Percentiles rank a stretch among this genome's conserved stretches.
Conservation (phyloP, 92 coral and sea anemone genomes). For the Parazoanthus atlanticus region DNA sequence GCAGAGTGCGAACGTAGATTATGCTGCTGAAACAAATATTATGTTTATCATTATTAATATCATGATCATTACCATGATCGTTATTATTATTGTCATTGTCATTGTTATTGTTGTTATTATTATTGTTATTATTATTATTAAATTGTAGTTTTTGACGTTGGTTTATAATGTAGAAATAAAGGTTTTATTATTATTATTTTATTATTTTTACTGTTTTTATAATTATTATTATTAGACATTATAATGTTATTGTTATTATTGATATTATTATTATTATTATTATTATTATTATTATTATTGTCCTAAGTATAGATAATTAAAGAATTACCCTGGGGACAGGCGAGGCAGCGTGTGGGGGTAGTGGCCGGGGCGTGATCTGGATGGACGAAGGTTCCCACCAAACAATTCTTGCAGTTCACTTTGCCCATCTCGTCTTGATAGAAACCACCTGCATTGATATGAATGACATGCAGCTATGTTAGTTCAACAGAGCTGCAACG, state of each 20-base stretch:
- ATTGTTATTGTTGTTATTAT: background rate
- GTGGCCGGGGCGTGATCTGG: slow-evolving; percentile 39
- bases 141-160: no score
- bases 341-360: slow-evolving; percentile 35
- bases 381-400: slow-evolving; percentile 41
- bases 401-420: slow-evolving; percentile 37
- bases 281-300: no score
- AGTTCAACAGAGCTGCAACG: background rate
- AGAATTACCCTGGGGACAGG: slow-evolving; percentile 49
- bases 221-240: background rate
- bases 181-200: background rate
- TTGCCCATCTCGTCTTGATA: slow-evolving; percentile 56
- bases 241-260: background rate
- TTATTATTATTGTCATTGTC: background rate
- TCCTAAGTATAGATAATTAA: background rate
- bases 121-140: background rate
- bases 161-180: no score
- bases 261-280: background rate
- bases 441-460: slow-evolving; percentile 40
- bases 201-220: background rate
- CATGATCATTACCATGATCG: background rate
- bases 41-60: background rate
- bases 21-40: no score
- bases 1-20: no score
- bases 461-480: background rate